Base-by-base conservation (phyloP, 2,888 invertebrate genomes). In the Branchellion lobata region DNA sequence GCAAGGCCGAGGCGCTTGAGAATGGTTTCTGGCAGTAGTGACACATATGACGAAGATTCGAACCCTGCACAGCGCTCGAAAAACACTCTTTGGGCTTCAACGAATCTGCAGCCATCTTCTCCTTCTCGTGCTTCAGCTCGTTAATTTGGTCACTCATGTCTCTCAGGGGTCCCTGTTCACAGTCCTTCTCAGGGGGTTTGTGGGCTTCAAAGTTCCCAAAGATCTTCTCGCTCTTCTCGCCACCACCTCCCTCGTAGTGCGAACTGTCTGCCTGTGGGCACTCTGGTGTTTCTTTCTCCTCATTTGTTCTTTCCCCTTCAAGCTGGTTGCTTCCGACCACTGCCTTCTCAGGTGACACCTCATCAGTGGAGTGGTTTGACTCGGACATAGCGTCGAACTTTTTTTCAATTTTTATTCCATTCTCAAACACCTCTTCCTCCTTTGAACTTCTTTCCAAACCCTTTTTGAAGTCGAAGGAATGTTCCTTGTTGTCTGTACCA, bases 21-120 rank as follows among this genome's bases (percentile, higher is more conserved):
- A 99, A 98, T 90, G 96, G 96, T 90, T 98, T 96, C 89, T 95
- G 93, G 90, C 98, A 98, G 85, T 96, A 95, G 86, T 94, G 93
- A 90, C 98, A 98, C 88, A 95, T 75, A 68, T 83, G 83, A 27
- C 82, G 82, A 27, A 81, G 80, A 65, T 80, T 83, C 8, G 81
- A 76, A 1, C 80, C 79, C 31, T 69, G 31, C 8, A 3, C 69
- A 27, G 69, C 3, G 5, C 21, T 24, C 21, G 61, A 24, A n/a
- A 18, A 57, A n/a, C 61, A 57, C 24, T 57, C 61, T 57, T 57
- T 57, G n/a, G 61, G 61, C 61, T 24, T 57, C 61, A 57, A 5
- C 5, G 61, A 18, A n/a, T 57, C 61, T 5, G 24, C 61, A 5
- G 24, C 61, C 61, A 57, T 57, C n/a, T 57, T 57, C 11, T 57